Base-by-base conservation (phyloP, 2,888 invertebrate species). In the Physocephala rufipes region DNA sequence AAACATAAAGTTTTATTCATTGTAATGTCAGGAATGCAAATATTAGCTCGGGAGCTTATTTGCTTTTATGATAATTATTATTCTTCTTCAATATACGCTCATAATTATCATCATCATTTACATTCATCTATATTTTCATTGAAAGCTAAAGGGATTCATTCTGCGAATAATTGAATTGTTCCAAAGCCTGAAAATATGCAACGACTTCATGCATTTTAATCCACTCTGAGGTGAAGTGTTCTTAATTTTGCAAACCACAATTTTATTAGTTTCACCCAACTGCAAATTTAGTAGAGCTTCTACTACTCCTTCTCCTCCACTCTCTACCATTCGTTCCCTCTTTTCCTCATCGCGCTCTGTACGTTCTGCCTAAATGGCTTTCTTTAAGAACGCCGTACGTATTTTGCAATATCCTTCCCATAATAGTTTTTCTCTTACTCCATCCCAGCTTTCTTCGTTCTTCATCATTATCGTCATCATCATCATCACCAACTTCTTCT, bases 161-260 rank as follows among this genome's bases (percentile, higher is more conserved):
- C 24, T 19, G 13, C 45, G 49, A 19, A 47, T 43, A 63, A 24
- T 63, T 21, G 1, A 28, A 30, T 16, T 43, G 67, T 19, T 12
- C 63, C 55, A 36, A 59, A 67, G 70, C 70, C 68, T 15, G 53
- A 59, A 71, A 67, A 47, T 55, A 73, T 58, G 61, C 73, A 43
- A 30, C 58, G 45, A 53, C n/a, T 36, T 66, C n/a, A 36, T 24
- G 24, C 24, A 36, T 36, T 26, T 47, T 43, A 30, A 1, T 15
- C 26, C 28, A 36, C 43, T 61, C 19, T n/a, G 61, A 36, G 7
- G 26, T 28, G 58, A 36, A 15, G 16, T 28, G 58, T 36, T 30
- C 43, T 67, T 55, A 58, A 67, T 55, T 58, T 55, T 21, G 45
- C 58, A 58, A 55, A 59, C 58, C 59, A 19, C 59, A 47, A 63